phyloP scores from a whole-genome alignment of 92 coral and sea anemone species.

The Phenganax marumi region DNA sequence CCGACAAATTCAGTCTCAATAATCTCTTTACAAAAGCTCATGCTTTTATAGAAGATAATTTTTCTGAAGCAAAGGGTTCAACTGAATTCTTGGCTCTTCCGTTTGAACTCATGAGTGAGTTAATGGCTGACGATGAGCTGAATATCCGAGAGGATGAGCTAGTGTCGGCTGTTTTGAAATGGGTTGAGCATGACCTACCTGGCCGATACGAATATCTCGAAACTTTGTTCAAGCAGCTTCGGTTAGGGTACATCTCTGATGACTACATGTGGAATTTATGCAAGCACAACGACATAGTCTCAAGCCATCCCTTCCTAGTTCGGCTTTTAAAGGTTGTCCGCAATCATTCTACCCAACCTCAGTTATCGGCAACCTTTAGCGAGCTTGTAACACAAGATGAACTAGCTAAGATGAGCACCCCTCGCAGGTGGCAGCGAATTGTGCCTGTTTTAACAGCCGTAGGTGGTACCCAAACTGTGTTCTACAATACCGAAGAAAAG shows the following conservation, averaged over 20 bases:
- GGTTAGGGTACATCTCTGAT: constrained; percentile 73
- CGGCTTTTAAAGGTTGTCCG: constrained; percentile 64
- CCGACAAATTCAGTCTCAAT: constrained; percentile 69
- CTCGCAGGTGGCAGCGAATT: constrained; percentile 79
- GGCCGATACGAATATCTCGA: constrained; percentile 62
- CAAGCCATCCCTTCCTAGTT: constrained; percentile 59
- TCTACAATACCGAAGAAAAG: constrained; percentile 66
- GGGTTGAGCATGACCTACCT: constrained; percentile 67
- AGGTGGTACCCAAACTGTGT: constrained; percentile 76
- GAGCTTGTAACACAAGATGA: constrained; percentile 43
- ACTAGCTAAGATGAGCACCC: constrained; percentile 59
- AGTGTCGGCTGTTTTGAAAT: constrained; percentile 75
- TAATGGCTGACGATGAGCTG: constrained; percentile 74
- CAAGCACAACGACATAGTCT: constrained; percentile 60
- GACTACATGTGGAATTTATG: constrained; percentile 67
- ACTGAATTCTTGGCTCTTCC: constrained; percentile 79
- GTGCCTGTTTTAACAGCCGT: constrained; percentile 78
- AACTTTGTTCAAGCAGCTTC: constrained; percentile 64
- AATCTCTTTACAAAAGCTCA: constrained; percentile 72
- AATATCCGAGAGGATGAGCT: constrained; percentile 78
- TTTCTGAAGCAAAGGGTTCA: constrained; percentile 67
- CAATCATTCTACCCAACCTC: constrained; percentile 5
- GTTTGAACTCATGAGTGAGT: constrained; percentile 61
- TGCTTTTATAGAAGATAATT: constrained; percentile 83
- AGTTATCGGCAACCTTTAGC: constrained; percentile 20